These are phyloP conservation scores for Actinostola sp. DNA, from an alignment of 92 coral and sea anemone genomes.

Conservation along the genomic window DNA sequence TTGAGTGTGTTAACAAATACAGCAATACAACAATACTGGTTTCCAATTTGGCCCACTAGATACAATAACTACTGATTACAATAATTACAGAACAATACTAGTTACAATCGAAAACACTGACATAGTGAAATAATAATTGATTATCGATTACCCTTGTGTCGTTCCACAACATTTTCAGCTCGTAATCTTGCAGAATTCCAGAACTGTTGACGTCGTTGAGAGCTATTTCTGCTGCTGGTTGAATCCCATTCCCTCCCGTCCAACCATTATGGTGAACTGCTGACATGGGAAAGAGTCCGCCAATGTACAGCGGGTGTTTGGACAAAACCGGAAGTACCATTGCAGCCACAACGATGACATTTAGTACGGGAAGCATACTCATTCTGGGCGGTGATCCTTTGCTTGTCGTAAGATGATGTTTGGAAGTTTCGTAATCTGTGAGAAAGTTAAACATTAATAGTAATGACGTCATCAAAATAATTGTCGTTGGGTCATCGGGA, in stretches of 20 bases:
- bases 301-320: constrained; percentile 74
- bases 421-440: too few relatives aligned
- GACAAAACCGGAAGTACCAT: constrained; percentile 18
- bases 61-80: too few relatives aligned
- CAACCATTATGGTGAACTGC: constrained; percentile 54
- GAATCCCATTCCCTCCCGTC: constrained; percentile 85
- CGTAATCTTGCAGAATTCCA: constrained; percentile 62
- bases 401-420: too few relatives aligned
- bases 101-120: background rate
- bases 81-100: background rate
- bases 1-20: too few relatives aligned
- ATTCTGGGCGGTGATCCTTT: too few relatives aligned
- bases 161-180: constrained; percentile 76
- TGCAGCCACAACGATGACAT: background rate
- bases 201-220: constrained; percentile 70
- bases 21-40: too few relatives aligned
- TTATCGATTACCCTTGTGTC: constrained; percentile 70
- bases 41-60: too few relatives aligned
- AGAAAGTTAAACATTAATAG: too few relatives aligned
- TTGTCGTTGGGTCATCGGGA: too few relatives aligned
- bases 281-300: constrained; percentile 82
- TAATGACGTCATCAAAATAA: too few relatives aligned
- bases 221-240: constrained; percentile 82
- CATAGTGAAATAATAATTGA: background rate
- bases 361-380: background rate